A percentile compares a stretch with the other conserved stretches of the same genome.
phyloP scores from a whole-genome alignment of 2,113 vertebrate species.

The Arizona elegans region DNA sequence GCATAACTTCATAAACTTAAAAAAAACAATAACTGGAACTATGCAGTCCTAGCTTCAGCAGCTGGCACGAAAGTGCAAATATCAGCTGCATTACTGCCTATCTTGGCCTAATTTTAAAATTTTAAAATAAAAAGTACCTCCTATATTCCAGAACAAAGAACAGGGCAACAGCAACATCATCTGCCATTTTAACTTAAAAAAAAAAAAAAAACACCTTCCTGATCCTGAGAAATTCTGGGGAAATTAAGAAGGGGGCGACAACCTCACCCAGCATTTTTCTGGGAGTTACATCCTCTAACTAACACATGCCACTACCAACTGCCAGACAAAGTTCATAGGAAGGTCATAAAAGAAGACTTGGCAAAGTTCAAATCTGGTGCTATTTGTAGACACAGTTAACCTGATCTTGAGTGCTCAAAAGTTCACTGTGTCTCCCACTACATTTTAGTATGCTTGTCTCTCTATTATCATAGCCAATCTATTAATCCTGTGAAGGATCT shows the following conservation, averaged over 20 bases:
- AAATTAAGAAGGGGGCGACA: not conserved
- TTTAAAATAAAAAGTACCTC: not conserved
- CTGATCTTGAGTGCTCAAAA: not conserved
- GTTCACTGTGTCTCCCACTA: not conserved
- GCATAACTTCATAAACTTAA: not conserved
- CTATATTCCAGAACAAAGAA: not conserved
- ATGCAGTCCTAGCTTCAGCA: not conserved
- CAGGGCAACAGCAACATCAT: not conserved
- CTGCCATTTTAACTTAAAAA: not conserved
- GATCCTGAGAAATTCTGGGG: not conserved
- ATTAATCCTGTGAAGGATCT: not conserved
- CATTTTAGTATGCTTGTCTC: not conserved
- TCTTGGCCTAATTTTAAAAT: not conserved
- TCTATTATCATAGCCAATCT: not conserved
- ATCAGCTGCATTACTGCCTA: not conserved
- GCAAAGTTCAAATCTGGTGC: not conserved
- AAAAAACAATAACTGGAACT: not conserved
- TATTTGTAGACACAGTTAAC: not conserved
- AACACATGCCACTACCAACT: not conserved
- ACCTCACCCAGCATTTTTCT: not conserved
- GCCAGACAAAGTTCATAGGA: not conserved
- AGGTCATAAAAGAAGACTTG: not conserved
- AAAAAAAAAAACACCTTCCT: not conserved
- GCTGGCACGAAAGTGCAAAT: not conserved
- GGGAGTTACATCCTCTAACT: not conserved